Evolutionary conservation across 2,113 vertebrate genomes (phyloP), one percentile per base, ranked within the genome.

Genomic region (Poeciliopsis retropinna): DNA sequence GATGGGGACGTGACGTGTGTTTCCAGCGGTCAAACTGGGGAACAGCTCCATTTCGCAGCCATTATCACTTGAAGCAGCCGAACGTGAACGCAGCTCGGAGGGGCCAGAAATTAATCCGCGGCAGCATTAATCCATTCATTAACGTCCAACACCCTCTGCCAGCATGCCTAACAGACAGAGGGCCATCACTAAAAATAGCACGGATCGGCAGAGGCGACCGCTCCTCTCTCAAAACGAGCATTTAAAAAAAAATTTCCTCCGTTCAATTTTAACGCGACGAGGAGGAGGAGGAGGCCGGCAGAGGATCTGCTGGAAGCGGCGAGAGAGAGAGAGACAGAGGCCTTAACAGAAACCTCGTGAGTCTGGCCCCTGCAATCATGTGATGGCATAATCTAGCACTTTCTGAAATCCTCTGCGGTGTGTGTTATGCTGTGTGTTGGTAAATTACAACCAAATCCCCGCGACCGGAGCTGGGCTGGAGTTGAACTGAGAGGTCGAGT

Each of bases 361-460:
- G 60, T 67, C 79, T 54, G 75, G 34, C 10, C 67, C 62, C 67
- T 72, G 85, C 37, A 72, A 47, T 89, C 84, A 87, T 89, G 81
- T 88, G 88, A 88, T 74, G 72, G 60, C 54, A 81, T 87, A 85
- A 89, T 91, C 85, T 70, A 61, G 74, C 71, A 83, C 73, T 81
- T 68, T 66, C 79, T 73, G 75, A 84, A 85, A 67, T 57, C 72
- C 78, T 73, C 41, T 64, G 64, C 30, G 69, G 65, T 67, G 31
- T 65, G 31, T 75, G 3, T 17, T 32, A 41, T 57, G 54, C 60
- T 75, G 61, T 81, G 61, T 86, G 83, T 76, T 71, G 67, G 60
- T n/a, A 72, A 84, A 76, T 66, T 30, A 78, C 63, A 78, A 60
- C 61, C 64, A 67, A 78, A 76, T 84, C 78, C 65, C 66, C 11